phyloP scores from a whole-genome alignment of 2,113 vertebrate genomes.

The Laticauda colubrina region DNA sequence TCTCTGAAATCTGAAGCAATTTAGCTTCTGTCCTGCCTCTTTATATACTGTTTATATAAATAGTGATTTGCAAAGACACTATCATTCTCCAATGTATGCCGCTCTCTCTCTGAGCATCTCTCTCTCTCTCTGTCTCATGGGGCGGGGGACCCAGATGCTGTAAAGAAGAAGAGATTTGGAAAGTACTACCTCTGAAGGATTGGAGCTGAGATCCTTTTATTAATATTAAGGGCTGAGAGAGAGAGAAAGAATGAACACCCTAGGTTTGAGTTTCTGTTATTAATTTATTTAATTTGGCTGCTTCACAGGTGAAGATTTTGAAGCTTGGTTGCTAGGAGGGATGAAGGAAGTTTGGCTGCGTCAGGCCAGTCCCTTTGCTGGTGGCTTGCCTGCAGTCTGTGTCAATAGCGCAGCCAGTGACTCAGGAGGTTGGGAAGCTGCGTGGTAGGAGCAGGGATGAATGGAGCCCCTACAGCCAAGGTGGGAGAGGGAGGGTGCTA shows the following conservation, averaged over 20 bases:
- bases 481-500: background rate
- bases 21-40: background rate
- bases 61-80: background rate
- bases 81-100: background rate
- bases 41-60: background rate
- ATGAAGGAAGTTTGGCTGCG: background rate
- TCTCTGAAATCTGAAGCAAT: background rate
- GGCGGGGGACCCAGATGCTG: background rate
- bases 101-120: background rate
- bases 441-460: conserved; percentile 26
- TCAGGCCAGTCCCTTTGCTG: conserved; percentile 18
- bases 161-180: background rate
- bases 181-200: background rate
- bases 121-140: background rate
- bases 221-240: background rate
- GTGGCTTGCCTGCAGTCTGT: conserved; percentile 25
- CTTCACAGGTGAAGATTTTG: conserved; percentile 14
- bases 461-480: conserved; percentile 14
- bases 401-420: conserved; percentile 34
- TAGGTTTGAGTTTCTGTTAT: background rate
- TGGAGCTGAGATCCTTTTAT: background rate
- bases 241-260: background rate
- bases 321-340: conserved; percentile 8
- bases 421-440: conserved; percentile 30
- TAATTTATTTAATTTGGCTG: background rate